Evolutionary conservation across 2,888 invertebrate genomes (phyloP), one percentile per base, ranked within the genome.

Genomic region (Philhelius pedissequus): DNA sequence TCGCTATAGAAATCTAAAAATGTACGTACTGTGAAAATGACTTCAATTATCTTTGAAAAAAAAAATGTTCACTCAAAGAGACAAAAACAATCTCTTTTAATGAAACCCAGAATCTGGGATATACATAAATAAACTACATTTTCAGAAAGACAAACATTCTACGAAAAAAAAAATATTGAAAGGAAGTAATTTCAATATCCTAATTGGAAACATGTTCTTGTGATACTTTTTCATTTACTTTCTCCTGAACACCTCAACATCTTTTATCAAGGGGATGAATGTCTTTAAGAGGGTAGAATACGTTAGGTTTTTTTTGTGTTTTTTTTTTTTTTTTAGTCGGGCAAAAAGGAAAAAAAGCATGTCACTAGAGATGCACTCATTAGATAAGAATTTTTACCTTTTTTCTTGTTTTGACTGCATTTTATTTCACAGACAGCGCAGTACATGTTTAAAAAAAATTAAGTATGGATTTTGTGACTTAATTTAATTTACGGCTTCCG

Each of bases 121-220:
- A n/a, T 13, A 3, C 22, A n/a, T 22, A 48, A 48, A 22, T 22
- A 48, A 13, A 13, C 22, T 18, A 45, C 20, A 45, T 48, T 48
- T 22, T 48, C 1, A 56, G 6, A 13, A 35, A 56, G 9, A 35
- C 8, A 30, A 56, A 32, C 9, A 50, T n/a, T 9, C 13, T 32
- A 56, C 3, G 7, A 50, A 18, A 20, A 43, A 40, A 48, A 38
- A 13, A n/a, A 54, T 35, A 66, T 60, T 68, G 27, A 71, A 82
- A 71, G 35, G 18, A 82, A 68, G 60, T 77, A 60, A 68, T 82
- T 82, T 77, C 52, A 78, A 77, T 71, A 32, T 77, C 66, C 68
- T 78, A 82, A 82, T 77, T 77, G 71, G 60, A 82, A 82, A 73
- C 22, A 40, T 58, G 43, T 38, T 52, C 56, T 64, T 40, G 56